phyloP scores from a whole-genome alignment of 2,797 vertebrate genomes.

The Chelonia mydas region DNA sequence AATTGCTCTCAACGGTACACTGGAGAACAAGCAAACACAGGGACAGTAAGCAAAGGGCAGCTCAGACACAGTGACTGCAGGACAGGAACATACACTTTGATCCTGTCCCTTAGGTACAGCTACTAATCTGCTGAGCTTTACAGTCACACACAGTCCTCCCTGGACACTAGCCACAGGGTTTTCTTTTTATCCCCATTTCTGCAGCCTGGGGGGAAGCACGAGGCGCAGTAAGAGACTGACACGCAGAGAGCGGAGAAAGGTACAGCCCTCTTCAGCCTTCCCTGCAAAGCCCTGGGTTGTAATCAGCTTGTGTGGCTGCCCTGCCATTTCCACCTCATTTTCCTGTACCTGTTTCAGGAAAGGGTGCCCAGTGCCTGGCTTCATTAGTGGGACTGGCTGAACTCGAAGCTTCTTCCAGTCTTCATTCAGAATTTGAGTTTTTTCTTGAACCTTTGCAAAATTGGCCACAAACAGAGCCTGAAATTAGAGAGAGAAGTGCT shows the following conservation, averaged over 20 bases:
- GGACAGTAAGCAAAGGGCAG: background rate
- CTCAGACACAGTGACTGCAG: background rate
- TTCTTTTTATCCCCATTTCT: background rate
- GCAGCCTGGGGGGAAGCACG: fast-evolving
- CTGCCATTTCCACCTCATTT: background rate
- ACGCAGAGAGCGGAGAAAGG: background rate
- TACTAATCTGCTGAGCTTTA: background rate
- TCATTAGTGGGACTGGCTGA: slow-evolving; percentile 90
- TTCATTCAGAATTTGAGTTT: slow-evolving; percentile 90
- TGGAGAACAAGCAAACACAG: slow-evolving; percentile 75
- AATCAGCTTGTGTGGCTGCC: background rate
- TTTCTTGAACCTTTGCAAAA: slow-evolving; percentile 91
- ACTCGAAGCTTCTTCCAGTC: slow-evolving; percentile 94
- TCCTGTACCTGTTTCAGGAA: slow-evolving; percentile 89
- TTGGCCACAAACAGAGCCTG: slow-evolving; percentile 93
- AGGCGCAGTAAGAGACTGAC: background rate
- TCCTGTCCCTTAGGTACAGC: background rate
- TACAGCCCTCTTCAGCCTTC: background rate
- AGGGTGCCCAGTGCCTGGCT: slow-evolving; percentile 84
- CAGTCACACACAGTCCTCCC: background rate
- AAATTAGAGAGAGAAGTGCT: slow-evolving; percentile 30
- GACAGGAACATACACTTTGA: background rate
- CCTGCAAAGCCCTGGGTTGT: background rate
- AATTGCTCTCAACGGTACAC: slow-evolving; percentile 93
- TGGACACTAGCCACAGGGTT: background rate